Evolutionary conservation across 1,140 invertebrate genomes (phyloP).

Genomic region (Coenobita brevimanus): DNA sequence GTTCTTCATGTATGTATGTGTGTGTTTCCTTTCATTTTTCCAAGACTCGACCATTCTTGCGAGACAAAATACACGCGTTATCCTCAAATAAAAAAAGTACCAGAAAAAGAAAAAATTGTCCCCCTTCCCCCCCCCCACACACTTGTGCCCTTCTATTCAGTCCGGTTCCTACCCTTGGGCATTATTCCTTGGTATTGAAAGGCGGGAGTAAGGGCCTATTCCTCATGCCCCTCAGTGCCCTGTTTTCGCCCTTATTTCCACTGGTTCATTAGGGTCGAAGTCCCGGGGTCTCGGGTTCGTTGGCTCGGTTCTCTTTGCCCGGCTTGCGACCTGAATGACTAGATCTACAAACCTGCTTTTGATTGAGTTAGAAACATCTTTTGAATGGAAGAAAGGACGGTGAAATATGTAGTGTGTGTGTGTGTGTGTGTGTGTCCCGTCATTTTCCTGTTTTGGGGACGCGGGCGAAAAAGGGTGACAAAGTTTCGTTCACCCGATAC

Average conservation of each 20-base stretch:
- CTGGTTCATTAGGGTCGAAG: no score
- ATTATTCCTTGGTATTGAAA: constrained; percentile 44
- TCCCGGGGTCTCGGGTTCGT: no score
- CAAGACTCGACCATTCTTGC: no score
- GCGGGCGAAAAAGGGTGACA: constrained; percentile 33
- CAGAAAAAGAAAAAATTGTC: no score
- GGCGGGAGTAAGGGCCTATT: constrained; percentile 29
- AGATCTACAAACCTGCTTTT: constrained; percentile 46
- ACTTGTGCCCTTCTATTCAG: constrained; percentile 39
- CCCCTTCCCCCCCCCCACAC: no score
- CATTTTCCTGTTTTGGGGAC: constrained; percentile 33
- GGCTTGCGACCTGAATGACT: constrained; percentile 37
- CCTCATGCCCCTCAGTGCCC: neutral
- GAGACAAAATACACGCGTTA: no score
- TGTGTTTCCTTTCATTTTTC: no score
- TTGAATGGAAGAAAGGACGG: constrained; percentile 44
- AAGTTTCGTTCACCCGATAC: constrained; percentile 26
- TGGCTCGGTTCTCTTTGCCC: neutral
- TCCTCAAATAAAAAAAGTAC: constrained; percentile 10
- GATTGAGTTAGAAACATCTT: constrained; percentile 50
- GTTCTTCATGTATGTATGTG: no score
- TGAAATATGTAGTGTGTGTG: constrained; percentile 44
- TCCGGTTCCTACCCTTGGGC: constrained; percentile 26
- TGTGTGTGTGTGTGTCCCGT: constrained; percentile 41
- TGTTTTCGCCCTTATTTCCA: neutral